These are phyloP conservation scores for Numenius phaeopus DNA, from an alignment of 2,797 vertebrate genomes.

Conservation along the genomic window DNA sequence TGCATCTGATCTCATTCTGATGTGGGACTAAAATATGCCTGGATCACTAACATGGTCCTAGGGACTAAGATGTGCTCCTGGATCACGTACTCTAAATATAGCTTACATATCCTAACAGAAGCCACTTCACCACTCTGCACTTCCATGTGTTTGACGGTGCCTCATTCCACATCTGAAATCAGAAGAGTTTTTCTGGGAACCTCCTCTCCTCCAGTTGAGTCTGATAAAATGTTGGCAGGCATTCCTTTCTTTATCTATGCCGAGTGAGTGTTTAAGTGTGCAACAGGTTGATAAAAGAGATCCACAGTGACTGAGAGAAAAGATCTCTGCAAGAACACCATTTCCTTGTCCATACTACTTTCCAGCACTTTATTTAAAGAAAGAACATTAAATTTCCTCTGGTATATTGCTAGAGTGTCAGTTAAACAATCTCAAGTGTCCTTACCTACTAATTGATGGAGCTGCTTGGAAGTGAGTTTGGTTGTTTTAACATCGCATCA, in stretches of 20 bases:
- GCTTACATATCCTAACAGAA: neutral
- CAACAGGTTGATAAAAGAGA: neutral
- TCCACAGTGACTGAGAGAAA: neutral
- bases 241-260: neutral
- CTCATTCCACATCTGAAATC: neutral
- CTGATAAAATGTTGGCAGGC: neutral
- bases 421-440: neutral
- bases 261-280: neutral
- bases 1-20: neutral
- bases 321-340: neutral
- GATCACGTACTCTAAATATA: neutral
- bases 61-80: neutral
- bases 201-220: neutral
- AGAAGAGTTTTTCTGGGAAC: neutral
- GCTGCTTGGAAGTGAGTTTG: neutral
- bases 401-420: neutral
- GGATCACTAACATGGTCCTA: neutral
- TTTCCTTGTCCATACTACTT: neutral
- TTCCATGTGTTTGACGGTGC: neutral
- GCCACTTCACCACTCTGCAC: neutral
- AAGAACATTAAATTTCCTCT: neutral
- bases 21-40: neutral
- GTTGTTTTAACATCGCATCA: neutral
- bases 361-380: neutral
- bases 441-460: neutral